phyloP scores from a whole-genome alignment of 2,888 invertebrate genomes.

The Euzetes globulus region DNA sequence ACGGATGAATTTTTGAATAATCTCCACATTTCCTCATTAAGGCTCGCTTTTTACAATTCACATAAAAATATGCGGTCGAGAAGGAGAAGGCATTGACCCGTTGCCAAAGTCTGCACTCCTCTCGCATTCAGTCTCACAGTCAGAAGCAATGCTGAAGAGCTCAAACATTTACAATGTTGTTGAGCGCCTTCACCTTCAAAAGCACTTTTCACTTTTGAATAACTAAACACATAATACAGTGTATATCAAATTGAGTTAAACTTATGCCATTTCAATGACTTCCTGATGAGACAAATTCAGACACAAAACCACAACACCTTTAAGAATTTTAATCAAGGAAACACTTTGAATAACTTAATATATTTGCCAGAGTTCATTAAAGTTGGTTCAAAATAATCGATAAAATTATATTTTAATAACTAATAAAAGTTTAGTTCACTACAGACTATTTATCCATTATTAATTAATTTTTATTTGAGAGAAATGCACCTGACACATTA shows the following conservation, averaged over 20 bases:
- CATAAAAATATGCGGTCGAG: neutral
- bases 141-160: neutral
- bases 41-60: neutral
- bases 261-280: conserved; percentile 8
- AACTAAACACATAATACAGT: conserved; percentile 17
- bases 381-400: too few species aligned
- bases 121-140: neutral
- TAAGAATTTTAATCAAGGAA: too few species aligned
- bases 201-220: conserved; percentile 3
- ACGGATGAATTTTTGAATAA: neutral
- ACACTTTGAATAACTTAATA: too few species aligned
- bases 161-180: conserved; percentile 18
- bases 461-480: too few species aligned
- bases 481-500: too few species aligned
- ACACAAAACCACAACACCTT: too few species aligned
- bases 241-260: neutral
- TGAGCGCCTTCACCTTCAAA: neutral
- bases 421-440: too few species aligned
- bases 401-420: too few species aligned
- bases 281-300: conserved; percentile 14
- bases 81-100: conserved; percentile 23
- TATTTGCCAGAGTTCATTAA: too few species aligned
- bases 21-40: conserved; percentile 12
- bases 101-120: neutral
- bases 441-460: too few species aligned